Base-by-base conservation (phyloP, 2,113 vertebrate genomes). In the Scalopus aquaticus region DNA sequence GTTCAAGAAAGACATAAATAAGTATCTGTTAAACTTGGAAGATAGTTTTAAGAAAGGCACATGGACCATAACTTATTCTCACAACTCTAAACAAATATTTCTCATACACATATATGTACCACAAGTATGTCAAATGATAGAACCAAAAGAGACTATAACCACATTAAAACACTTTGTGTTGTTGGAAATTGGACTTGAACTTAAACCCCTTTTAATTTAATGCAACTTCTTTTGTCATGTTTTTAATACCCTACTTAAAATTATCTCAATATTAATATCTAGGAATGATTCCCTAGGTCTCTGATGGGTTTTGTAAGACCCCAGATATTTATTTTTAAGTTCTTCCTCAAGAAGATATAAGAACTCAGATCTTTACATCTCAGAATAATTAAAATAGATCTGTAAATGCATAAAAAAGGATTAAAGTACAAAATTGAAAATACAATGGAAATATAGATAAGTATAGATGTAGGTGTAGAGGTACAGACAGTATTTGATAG, bases 211-310 rank as follows among this genome's bases (percentile, higher is more conserved):
- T 42, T 65, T 86, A n/a, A 30, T 74, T 60, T 67, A 89, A 51
- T 62, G 35, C 4, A 86, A 67, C 78, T 65, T 44, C 9, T 16
- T 39, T 35, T 60, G 37, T n/a, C 15, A 54, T 2, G 82, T 16
- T 13, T 87, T 90, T 88, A 46, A 92, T 49, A 65, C 1, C 35
- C 12, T 90, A 67, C 65, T 72, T 88, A 85, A 80, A 90, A 73
- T 88, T 54, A 93, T 0, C 7, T 88, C 32, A 77, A 83, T 83
- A 84, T 87, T 81, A 96, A 88, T 93, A 90, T 85, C 93, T 90
- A 19, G 35, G 17, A 89, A 88, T 70, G 22, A 80, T 73, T 54
- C 9, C 44, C 19, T 64, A 73, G 3, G 9, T 81, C 11, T 69
- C 39, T 42, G 90, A 28, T 42, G 20, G 90, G 51, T 86, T 37